A percentile compares a stretch with the other conserved stretches of the same genome.
These are phyloP conservation scores for Parauchenoglanis punctatus DNA, from an alignment of 2,797 vertebrate species.

Conservation along the genomic window DNA sequence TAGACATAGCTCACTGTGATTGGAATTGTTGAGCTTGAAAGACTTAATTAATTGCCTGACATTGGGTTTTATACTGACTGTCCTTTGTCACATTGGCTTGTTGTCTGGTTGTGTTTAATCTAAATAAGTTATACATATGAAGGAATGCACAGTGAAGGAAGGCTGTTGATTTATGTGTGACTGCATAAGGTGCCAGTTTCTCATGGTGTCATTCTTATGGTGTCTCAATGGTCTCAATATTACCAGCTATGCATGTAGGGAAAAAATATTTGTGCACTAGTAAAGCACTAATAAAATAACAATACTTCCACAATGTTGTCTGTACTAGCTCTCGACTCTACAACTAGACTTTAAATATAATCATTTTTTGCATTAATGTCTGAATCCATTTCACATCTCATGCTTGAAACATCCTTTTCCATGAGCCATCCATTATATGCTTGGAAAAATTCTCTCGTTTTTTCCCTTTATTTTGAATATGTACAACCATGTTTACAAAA, in stretches of 20 bases:
- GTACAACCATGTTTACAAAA: background rate
- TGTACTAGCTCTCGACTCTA: background rate
- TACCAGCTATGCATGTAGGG: background rate
- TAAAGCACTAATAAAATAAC: background rate
- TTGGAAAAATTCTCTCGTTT: background rate
- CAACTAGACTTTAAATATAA: background rate
- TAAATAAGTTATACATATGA: background rate
- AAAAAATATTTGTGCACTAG: too few relatives aligned
- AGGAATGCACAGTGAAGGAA: background rate
- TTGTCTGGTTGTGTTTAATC: background rate
- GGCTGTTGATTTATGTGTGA: background rate
- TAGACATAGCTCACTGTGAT: background rate
- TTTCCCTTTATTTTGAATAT: background rate
- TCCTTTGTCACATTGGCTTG: background rate
- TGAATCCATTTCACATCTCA: background rate
- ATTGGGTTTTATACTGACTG: background rate
- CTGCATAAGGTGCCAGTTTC: background rate
- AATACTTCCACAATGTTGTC: background rate
- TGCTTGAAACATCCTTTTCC: background rate
- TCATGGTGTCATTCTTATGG: too few relatives aligned
- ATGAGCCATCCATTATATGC: background rate
- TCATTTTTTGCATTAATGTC: background rate
- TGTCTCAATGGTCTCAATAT: background rate
- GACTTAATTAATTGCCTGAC: background rate
- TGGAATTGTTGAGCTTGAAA: background rate